These are phyloP conservation scores for Leucophenga varia DNA, from an alignment of 1,140 invertebrate species.

Conservation along the genomic window DNA sequence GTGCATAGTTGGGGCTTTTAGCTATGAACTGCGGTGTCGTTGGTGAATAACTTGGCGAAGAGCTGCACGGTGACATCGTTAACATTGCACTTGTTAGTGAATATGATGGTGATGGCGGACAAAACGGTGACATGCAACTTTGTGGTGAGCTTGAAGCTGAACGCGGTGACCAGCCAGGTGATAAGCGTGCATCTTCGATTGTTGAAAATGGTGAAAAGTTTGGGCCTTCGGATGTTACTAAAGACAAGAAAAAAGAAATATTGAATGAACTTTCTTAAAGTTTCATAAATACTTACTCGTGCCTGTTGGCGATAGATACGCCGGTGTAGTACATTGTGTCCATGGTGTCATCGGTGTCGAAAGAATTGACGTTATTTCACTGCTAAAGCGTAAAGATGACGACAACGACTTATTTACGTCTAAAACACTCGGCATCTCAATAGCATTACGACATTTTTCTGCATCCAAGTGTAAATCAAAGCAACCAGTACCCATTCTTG, in stretches of 20 bases:
- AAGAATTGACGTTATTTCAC: too few species aligned
- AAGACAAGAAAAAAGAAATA: too few species aligned
- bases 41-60: not conserved
- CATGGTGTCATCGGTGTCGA: slow-evolving; percentile 82
- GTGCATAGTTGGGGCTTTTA: not conserved
- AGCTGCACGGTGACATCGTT: too few species aligned
- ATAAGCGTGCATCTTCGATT: slow-evolving; percentile 87
- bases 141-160: slow-evolving; percentile 74
- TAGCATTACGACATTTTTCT: slow-evolving; percentile 95
- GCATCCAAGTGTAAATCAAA: slow-evolving; percentile 95
- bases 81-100: slow-evolving; percentile 77
- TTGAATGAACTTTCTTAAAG: too few species aligned
- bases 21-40: not conserved
- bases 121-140: slow-evolving; percentile 80
- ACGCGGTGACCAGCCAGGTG: slow-evolving; percentile 84
- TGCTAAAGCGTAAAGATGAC: too few species aligned
- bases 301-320: slow-evolving; percentile 73
- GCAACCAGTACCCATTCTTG: slow-evolving; percentile 92
- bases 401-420: too few species aligned
- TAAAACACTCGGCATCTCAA: too few species aligned
- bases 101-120: slow-evolving; percentile 79
- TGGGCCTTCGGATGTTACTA: slow-evolving; percentile 89
- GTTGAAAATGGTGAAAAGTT: slow-evolving; percentile 94
- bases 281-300: slow-evolving; percentile 60
- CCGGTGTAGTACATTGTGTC: slow-evolving; percentile 82